Evolutionary conservation across 2,797 vertebrate genomes (phyloP), one percentile per base, ranked within the genome.

Genomic region (Galaxias olidus): DNA sequence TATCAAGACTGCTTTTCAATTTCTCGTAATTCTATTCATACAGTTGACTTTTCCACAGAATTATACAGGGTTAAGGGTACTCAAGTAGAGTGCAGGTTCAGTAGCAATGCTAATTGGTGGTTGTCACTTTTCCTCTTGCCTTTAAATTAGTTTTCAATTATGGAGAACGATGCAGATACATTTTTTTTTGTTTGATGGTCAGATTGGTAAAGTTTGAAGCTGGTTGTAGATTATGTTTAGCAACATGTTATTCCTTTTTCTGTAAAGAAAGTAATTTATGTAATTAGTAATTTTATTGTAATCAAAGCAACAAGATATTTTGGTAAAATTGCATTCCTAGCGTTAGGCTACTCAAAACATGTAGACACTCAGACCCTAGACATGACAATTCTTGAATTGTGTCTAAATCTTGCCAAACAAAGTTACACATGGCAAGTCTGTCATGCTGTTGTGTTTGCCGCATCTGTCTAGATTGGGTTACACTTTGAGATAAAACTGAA

Each of bases 21-120:
- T 60, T 18, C 57, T 65, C 54, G 75, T 83, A 80, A 87, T 83
- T 77, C 79, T 76, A 65, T 84, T 74, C 78, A 86, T 84, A 87
- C 76, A 81, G 66, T 50, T 59, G 71, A 61, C 73, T 59, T 66
- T 45, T 68, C 78, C 75, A 76, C 80, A 71, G 63, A 10, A 61
- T 69, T 64, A 65, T 72, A 72, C 74, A 62, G 71, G 78, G 69
- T 58, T 71, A 59, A 68, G 60, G 42, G 53, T 56, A 67, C 15
- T 50, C 17, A 64, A 17, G 41, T 52, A 54, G 30, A 20, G 41
- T 45, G 41, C 63, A 17, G 54, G 18, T 48, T 75, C 63, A 72
- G 61, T 61, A 49, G 51, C 51, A 53, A 19, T 63, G 66, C 58
- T 79, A 40, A 10, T 69, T 48, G 49, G 40, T 13, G 52, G 49